Evolutionary conservation across 2,888 invertebrate species (phyloP), one percentile per base, ranked within the genome.

Genomic region (Gonocerus acuteangulatus): DNA sequence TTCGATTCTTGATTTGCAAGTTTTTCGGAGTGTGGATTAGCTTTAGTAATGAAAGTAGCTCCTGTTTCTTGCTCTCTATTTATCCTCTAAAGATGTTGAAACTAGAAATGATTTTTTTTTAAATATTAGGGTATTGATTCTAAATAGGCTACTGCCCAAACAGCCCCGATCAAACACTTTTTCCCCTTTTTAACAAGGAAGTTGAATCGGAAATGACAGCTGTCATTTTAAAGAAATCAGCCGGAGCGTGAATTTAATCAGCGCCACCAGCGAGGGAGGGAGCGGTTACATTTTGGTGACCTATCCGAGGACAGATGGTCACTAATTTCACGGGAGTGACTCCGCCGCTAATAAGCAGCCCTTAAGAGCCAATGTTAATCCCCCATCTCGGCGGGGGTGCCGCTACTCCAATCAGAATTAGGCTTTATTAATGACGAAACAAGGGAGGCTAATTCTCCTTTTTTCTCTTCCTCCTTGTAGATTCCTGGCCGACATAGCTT

Each of bases 301-400:
- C 27, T 4, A 27, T 4, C 27, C 27, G 7, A 1, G 18, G 51
- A 34, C 51, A 51, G 51, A 51, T 51, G 51, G 51, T 51, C 34
- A 51, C 51, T 51, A 51, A 51, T 51, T 51, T 51, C 51, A 51
- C 51, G 51, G 32, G 16, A 34, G 51, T 51, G 51, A 51, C 42
- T 51, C 51, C 32, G 9, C 4, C 7, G 51, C 51, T 51, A 51
- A 51, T 51, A 51, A 51, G 32, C 18, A 34, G 19, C 32, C 34
- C 34, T 51, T 34, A 34, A 51, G 51, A 34, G 16, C n/a, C 34
- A 51, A 51, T 34, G 51, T 19, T 51, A 51, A 51, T 9, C 36
- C 36, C 32, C n/a, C n/a, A n/a, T n/a, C n/a, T 36, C 51, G 16
- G n/a, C n/a, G 34, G 42, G n/a, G 42, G 21, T 16, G 18, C 34